Conservation (phyloP, 2,113 vertebrate genomes). For the Periophthalmodon schlosseri region DNA sequence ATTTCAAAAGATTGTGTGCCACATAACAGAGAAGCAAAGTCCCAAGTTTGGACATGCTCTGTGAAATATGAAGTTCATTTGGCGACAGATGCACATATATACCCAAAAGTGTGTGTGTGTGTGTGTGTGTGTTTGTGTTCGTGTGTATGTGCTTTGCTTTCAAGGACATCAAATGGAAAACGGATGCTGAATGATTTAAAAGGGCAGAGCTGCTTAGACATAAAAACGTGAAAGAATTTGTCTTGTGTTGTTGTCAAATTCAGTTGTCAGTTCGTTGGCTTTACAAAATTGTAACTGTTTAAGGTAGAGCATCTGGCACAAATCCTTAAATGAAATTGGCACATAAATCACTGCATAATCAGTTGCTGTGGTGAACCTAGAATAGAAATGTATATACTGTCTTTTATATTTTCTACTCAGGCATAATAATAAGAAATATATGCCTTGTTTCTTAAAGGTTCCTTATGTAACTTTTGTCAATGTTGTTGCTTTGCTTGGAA, state of each 20-base stretch:
- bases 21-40: conserved; percentile 16
- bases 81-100: conserved; percentile 14
- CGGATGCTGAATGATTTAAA: conserved; percentile 24
- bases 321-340: neutral
- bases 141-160: conserved; percentile 4
- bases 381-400: neutral
- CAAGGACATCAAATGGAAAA: neutral
- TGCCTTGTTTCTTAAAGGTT: no score
- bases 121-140: conserved; percentile 24
- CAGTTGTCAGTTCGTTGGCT: conserved; percentile 1
- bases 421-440: no score
- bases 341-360: neutral
- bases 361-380: neutral
- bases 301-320: neutral
- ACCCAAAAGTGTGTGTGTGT: no score
- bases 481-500: no score
- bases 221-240: conserved; percentile 5
- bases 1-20: conserved; percentile 42
- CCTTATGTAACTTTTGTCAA: no score
- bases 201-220: neutral
- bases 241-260: neutral
- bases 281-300: neutral
- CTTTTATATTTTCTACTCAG: no score
- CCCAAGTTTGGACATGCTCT: conserved; percentile 5
- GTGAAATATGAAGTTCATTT: conserved; percentile 2